These are phyloP conservation scores for Taphrorychus bicolor DNA, from an alignment of 2,888 invertebrate genomes.

Conservation along the genomic window DNA sequence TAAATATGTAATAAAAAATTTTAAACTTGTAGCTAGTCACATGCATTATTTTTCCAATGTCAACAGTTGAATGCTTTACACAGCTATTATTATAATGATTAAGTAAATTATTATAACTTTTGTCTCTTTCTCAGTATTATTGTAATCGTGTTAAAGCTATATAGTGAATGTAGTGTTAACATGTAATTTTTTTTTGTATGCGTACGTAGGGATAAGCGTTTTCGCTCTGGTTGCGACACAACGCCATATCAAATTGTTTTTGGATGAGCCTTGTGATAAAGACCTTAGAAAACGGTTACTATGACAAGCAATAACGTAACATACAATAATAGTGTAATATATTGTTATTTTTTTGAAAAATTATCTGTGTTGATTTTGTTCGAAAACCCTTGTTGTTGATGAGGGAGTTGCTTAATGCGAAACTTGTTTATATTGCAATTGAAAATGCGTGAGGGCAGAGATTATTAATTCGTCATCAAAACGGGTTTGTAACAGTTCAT, in stretches of 20 bases:
- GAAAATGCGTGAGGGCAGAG: too few relatives aligned
- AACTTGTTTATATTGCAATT: too few relatives aligned
- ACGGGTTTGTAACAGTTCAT: too few relatives aligned
- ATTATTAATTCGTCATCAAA: too few relatives aligned
- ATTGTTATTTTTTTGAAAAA: slow-evolving; percentile 49
- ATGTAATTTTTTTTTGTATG: slow-evolving; percentile 2
- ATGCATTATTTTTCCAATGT: slow-evolving; percentile 18
- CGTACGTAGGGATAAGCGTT: neutral
- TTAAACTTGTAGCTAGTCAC: slow-evolving; percentile 26
- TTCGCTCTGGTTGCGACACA: too few relatives aligned
- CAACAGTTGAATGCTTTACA: neutral
- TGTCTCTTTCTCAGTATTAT: slow-evolving; percentile 34
- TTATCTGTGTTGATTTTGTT: neutral
- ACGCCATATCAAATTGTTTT: too few relatives aligned
- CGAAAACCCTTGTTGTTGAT: too few relatives aligned
- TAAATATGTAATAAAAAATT: neutral
- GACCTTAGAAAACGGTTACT: neutral
- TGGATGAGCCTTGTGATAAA: neutral
- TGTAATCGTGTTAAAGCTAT: slow-evolving; percentile 10
- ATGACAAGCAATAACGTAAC: slow-evolving; percentile 33
- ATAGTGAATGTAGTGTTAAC: neutral
- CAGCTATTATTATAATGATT: slow-evolving; percentile 2
- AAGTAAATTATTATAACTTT: slow-evolving; percentile 26
- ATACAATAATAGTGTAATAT: slow-evolving; percentile 43
- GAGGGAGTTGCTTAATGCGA: too few relatives aligned